Base-by-base conservation (phyloP, 1,140 invertebrate species). In the Sinonovacula constricta region DNA sequence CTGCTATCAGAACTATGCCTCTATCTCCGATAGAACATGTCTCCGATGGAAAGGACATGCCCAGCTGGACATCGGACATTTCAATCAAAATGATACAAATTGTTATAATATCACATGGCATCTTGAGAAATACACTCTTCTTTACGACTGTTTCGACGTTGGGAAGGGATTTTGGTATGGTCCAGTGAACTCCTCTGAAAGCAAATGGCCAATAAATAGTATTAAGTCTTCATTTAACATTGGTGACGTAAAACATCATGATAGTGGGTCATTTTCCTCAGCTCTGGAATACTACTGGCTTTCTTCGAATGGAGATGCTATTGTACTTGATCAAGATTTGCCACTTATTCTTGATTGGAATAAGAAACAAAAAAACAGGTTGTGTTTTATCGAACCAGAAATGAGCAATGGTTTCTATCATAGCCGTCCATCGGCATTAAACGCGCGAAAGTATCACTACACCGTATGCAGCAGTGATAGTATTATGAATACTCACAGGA, bases 271-370 rank as follows among this genome's bases (percentile, higher is more conserved):
- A 1, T 87, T 88, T 60, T 79, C 81, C 39, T 79, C 76, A 1
- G 85, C 83, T 3, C 66, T 85, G 7, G 86, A 89, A 66, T 85
- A 85, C 31, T 91, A 90, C 66, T 91, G 90, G 90, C 56, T 91
- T 30, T 88, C 89, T 2, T 88, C 89, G 10, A 67, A 60, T 12
- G 87, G 88, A 24, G 79, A 86, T 5, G 88, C 86, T 1, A 85
- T 91, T 15, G 65, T 85, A 57, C 86, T 91, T 10, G 72, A 83
- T 63, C 72, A 81, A 7, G 70, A 86, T 63, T 81, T 83, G 33
- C 89, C 90, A 0, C 51, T 91, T 4, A 81, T 86, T 24, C 57
- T 89, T 3, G 72, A 72, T 15, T 88, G 86, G 86, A 89, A 89
- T 66, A 70, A 33, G 1, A 77, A 72, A 22, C 39, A 51, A 10